Evolutionary conservation across 2,888 invertebrate genomes (phyloP).

Genomic region (Onthophagus sagittarius): DNA sequence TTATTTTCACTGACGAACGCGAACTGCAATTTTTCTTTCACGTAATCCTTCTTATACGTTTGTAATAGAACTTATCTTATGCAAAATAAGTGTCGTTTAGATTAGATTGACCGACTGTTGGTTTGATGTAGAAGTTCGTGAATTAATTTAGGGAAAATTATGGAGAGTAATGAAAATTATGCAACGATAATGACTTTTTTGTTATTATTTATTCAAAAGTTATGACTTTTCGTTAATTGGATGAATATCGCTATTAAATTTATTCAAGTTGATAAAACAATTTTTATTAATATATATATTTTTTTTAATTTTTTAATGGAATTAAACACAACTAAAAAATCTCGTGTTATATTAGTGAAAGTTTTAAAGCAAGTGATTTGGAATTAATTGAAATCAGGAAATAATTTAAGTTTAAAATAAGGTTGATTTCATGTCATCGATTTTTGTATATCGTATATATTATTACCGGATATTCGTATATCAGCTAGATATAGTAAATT

Average conservation of each 20-base stretch:
- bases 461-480: too few species aligned
- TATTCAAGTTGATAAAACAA: too few species aligned
- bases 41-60: constrained; percentile 4
- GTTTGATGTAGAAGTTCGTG: background rate
- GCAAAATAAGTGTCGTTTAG: constrained; percentile 6
- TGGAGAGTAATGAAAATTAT: background rate
- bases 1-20: background rate
- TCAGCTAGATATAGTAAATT: too few species aligned
- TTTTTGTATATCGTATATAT: too few species aligned
- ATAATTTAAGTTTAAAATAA: background rate
- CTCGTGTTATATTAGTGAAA: background rate
- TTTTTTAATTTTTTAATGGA: too few species aligned
- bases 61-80: constrained; percentile 1
- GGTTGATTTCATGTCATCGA: too few species aligned
- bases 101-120: background rate
- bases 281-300: too few species aligned
- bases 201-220: background rate
- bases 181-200: background rate
- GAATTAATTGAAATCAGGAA: background rate
- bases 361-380: background rate
- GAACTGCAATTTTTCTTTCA: background rate
- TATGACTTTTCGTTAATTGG: background rate
- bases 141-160: background rate
- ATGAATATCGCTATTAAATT: too few species aligned
- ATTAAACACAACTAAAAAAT: too few species aligned